Conservation (phyloP, 2,113 vertebrate genomes). For the Nothoprocta perdicaria region DNA sequence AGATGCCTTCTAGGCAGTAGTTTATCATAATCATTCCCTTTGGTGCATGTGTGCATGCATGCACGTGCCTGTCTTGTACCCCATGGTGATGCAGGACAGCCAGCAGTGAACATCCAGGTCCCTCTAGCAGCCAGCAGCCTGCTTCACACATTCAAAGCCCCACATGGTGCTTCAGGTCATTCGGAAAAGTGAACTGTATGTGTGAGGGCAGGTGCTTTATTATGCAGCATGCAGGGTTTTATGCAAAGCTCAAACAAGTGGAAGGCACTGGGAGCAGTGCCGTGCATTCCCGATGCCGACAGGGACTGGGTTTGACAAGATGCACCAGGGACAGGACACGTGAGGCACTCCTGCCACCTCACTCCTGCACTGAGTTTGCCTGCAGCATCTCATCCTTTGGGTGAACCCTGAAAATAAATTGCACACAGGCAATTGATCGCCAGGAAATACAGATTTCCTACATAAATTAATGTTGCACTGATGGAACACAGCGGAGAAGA, state of each 20-base stretch:
- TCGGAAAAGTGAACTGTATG: conserved; percentile 39
- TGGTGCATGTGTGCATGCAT: rapidly evolving
- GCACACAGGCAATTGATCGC: background rate
- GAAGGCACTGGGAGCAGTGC: background rate
- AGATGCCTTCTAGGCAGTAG: conserved; percentile 21
- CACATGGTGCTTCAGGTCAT: conserved; percentile 26
- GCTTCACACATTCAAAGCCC: conserved; percentile 19
- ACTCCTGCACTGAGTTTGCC: background rate
- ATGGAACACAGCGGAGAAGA: background rate
- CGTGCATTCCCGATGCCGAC: background rate
- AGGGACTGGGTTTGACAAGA: background rate
- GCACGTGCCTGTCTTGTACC: background rate
- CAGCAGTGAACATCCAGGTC: background rate
- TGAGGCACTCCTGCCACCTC: background rate
- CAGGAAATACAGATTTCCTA: background rate
- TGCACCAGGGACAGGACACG: background rate
- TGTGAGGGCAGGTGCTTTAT: conserved; percentile 42
- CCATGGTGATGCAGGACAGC: background rate
- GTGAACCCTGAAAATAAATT: background rate
- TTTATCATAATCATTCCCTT: conserved; percentile 22
- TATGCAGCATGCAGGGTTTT: background rate
- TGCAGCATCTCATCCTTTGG: background rate
- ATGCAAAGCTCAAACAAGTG: conserved; percentile 19
- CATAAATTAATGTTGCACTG: background rate
- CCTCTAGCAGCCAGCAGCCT: conserved; percentile 39